Conservation (phyloP, 2,888 invertebrate genomes). For the Ferdinandea cuprea region DNA sequence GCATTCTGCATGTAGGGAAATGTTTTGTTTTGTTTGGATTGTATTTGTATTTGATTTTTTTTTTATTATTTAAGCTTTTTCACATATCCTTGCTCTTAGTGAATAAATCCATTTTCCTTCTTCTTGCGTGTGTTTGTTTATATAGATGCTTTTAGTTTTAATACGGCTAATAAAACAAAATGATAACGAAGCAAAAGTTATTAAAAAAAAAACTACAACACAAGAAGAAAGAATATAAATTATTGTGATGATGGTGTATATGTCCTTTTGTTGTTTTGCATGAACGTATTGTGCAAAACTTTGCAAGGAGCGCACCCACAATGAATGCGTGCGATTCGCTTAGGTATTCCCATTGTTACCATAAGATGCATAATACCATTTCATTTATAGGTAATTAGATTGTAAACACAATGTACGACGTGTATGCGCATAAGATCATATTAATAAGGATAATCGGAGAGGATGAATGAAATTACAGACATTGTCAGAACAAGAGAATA, state of each 20-base stretch:
- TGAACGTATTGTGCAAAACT: not conserved
- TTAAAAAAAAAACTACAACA: slow-evolving; percentile 5
- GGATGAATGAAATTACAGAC: slow-evolving; percentile 53
- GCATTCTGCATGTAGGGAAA: slow-evolving; percentile 56
- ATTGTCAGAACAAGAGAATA: slow-evolving; percentile 68
- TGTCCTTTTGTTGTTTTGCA: slow-evolving; percentile 49
- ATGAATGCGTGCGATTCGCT: slow-evolving; percentile 7
- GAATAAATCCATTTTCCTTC: slow-evolving; percentile 26
- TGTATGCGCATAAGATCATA: slow-evolving; percentile 20
- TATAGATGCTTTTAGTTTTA: slow-evolving; percentile 64
- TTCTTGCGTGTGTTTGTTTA: slow-evolving; percentile 1
- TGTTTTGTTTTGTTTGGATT: slow-evolving; percentile 54
- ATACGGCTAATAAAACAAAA: slow-evolving; percentile 71
- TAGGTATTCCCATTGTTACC: slow-evolving; percentile 36
- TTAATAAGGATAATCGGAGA: slow-evolving; percentile 34
- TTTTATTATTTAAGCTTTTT: slow-evolving; percentile 12
- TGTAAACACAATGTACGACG: slow-evolving; percentile 52
- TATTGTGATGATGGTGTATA: not conserved
- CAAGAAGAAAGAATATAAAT: too few relatives aligned
- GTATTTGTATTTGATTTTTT: slow-evolving; percentile 7
- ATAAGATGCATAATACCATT: slow-evolving; percentile 53
- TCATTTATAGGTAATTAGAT: slow-evolving; percentile 68
- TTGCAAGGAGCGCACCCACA: slow-evolving; percentile 4
- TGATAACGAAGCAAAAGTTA: slow-evolving; percentile 42
- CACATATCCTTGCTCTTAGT: slow-evolving; percentile 48